Conservation (phyloP, 2,888 invertebrate genomes). For the Xylota sylvarum region DNA sequence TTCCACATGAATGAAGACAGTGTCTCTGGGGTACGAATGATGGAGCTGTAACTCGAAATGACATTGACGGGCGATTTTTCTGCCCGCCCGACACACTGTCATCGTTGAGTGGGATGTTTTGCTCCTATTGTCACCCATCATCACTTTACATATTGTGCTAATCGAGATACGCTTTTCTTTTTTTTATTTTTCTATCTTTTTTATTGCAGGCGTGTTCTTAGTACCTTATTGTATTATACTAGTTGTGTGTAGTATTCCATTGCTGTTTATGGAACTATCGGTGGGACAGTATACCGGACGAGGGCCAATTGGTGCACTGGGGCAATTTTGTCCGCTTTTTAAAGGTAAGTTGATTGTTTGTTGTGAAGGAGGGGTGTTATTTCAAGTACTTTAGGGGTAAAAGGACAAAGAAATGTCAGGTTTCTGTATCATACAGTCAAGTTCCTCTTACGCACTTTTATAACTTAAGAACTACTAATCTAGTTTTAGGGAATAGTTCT, state of each 20-base stretch:
- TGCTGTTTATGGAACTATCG: slow-evolving; percentile 97
- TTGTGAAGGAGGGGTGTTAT: background rate
- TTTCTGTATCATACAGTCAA: too few species aligned
- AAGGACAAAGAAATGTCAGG: too few species aligned
- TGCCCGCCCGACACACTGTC: slow-evolving; percentile 12
- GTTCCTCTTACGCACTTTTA: too few species aligned
- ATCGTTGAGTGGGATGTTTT: slow-evolving; percentile 63
- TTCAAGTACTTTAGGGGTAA: background rate
- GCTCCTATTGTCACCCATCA: slow-evolving; percentile 61
- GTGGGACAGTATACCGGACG: slow-evolving; percentile 96
- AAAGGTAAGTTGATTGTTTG: slow-evolving; percentile 90
- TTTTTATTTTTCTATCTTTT: slow-evolving; percentile 34
- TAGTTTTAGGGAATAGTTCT: too few species aligned
- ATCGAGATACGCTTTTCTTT: slow-evolving; percentile 40
- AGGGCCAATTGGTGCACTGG: slow-evolving; percentile 96
- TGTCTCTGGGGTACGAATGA: slow-evolving; percentile 3
- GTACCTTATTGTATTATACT: slow-evolving; percentile 97
- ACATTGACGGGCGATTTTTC: slow-evolving; percentile 60
- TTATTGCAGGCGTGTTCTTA: slow-evolving; percentile 93
- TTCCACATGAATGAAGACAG: slow-evolving; percentile 49
- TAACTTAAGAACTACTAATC: too few species aligned
- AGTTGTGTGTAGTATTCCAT: slow-evolving; percentile 94
- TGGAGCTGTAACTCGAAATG: slow-evolving; percentile 44
- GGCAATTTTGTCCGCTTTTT: slow-evolving; percentile 95
- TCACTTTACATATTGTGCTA: slow-evolving; percentile 62